These are phyloP conservation scores for Heteropelma amictum DNA, from an alignment of 2,888 invertebrate genomes.

Conservation along the genomic window DNA sequence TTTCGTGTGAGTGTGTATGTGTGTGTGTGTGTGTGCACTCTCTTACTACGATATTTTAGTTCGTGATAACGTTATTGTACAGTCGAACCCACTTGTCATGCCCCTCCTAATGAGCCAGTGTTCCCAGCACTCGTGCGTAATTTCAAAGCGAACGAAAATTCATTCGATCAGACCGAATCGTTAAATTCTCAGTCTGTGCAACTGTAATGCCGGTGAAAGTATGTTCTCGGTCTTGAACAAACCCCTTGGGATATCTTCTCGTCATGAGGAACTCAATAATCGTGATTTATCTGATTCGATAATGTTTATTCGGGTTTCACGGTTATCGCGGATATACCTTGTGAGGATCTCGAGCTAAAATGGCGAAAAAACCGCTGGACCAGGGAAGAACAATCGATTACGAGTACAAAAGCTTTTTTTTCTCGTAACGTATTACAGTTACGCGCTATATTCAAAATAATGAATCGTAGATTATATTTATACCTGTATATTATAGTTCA, in stretches of 20 bases:
- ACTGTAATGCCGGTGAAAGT: background rate
- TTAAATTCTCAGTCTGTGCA: background rate
- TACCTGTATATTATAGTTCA: constrained; percentile 37
- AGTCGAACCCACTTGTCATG: background rate
- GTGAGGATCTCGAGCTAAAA: constrained; percentile 27
- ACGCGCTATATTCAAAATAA: constrained; percentile 30
- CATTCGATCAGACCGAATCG: background rate
- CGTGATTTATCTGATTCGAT: background rate
- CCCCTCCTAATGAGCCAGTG: background rate
- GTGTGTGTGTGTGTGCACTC: background rate
- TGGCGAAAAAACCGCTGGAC: constrained; percentile 49
- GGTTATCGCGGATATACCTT: constrained; percentile 27
- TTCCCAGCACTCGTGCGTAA: too few species aligned
- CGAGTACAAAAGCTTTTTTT: constrained; percentile 70
- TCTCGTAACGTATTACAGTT: constrained; percentile 58
- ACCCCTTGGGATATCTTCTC: constrained; percentile 11
- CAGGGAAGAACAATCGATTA: constrained; percentile 67
- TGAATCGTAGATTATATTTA: constrained; percentile 29
- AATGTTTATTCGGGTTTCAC: constrained; percentile 1
- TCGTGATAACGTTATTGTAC: background rate
- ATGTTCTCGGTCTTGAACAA: background rate
- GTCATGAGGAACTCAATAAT: constrained; percentile 4
- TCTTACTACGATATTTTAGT: background rate
- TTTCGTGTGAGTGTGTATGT: background rate
- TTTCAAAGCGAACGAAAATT: background rate